Conservation (phyloP, 2,797 vertebrate genomes). For the Chloroceryle inda region DNA sequence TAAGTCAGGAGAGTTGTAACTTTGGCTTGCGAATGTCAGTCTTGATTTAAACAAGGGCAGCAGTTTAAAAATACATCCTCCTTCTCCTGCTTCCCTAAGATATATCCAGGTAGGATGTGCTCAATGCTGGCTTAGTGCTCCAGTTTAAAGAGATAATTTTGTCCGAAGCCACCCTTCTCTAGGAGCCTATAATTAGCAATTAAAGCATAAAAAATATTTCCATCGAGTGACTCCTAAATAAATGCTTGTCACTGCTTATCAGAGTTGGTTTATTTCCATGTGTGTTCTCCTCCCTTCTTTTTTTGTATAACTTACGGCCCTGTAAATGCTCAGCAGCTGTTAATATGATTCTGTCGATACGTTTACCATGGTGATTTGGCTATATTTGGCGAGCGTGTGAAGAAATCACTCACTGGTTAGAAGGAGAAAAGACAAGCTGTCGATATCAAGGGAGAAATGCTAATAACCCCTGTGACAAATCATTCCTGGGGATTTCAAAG, state of each 20-base stretch:
- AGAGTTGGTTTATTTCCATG: conserved; percentile 81
- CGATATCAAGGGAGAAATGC: conserved; percentile 91
- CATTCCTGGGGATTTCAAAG: conserved; percentile 81
- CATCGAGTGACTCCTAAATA: conserved; percentile 79
- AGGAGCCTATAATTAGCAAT: conserved; percentile 80
- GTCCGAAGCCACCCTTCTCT: conserved; percentile 52
- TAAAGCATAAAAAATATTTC: conserved; percentile 81
- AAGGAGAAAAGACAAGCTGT: conserved; percentile 86
- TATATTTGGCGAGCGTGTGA: conserved; percentile 86
- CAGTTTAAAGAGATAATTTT: conserved; percentile 56
- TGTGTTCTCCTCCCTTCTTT: conserved; percentile 75
- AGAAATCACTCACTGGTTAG: conserved; percentile 89
- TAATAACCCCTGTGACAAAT: conserved; percentile 90
- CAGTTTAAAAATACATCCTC: not conserved
- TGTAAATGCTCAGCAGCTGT: conserved; percentile 85
- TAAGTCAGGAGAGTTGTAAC: not conserved
- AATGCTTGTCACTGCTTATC: conserved; percentile 81
- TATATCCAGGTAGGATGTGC: not conserved
- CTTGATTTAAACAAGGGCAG: not conserved
- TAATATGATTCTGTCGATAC: conserved; percentile 92
- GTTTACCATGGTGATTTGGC: conserved; percentile 87
- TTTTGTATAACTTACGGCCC: conserved; percentile 81
- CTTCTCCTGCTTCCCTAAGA: not conserved
- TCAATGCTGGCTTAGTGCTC: conserved; percentile 44
- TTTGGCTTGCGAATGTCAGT: not conserved